These are phyloP conservation scores for Apis laboriosa DNA, from an alignment of 1,140 invertebrate species.

Conservation along the genomic window DNA sequence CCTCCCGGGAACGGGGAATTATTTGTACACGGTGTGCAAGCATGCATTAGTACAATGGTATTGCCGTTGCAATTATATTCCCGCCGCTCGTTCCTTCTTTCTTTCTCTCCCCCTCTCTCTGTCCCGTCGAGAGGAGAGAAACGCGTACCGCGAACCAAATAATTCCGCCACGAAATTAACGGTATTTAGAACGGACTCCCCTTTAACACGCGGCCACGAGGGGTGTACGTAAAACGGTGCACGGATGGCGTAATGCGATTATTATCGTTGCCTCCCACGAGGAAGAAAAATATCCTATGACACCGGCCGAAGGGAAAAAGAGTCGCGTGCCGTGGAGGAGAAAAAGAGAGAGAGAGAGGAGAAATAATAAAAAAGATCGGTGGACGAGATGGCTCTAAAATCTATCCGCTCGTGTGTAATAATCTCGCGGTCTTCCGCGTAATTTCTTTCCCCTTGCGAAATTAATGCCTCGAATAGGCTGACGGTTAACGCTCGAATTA, in stretches of 20 bases:
- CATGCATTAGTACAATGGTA: slow-evolving; percentile 39
- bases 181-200: slow-evolving; percentile 26
- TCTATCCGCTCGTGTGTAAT: not conserved
- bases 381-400: not conserved
- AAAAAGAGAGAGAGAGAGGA: not conserved
- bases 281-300: slow-evolving; percentile 17
- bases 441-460: slow-evolving; percentile 10
- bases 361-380: slow-evolving; percentile 16
- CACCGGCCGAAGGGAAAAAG: not conserved
- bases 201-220: slow-evolving; percentile 9
- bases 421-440: slow-evolving; percentile 26
- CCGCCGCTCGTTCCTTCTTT: not conserved
- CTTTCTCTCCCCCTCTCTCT: not conserved
- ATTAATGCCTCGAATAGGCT: slow-evolving; percentile 1
- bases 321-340: not conserved
- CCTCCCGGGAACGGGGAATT: slow-evolving; percentile 9
- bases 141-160: slow-evolving; percentile 15
- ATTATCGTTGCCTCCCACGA: slow-evolving; percentile 29
- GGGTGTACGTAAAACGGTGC: not conserved
- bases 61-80: slow-evolving; percentile 35
- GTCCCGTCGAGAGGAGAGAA: not conserved
- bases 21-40: slow-evolving; percentile 33
- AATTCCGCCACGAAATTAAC: slow-evolving; percentile 39
- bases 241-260: slow-evolving; percentile 27
- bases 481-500: slow-evolving; percentile 37